A percentile compares a stretch with the other conserved stretches of the same genome.
These are phyloP conservation scores for Chiroxiphia lanceolata DNA, from an alignment of 2,797 vertebrate species.

Conservation along the genomic window DNA sequence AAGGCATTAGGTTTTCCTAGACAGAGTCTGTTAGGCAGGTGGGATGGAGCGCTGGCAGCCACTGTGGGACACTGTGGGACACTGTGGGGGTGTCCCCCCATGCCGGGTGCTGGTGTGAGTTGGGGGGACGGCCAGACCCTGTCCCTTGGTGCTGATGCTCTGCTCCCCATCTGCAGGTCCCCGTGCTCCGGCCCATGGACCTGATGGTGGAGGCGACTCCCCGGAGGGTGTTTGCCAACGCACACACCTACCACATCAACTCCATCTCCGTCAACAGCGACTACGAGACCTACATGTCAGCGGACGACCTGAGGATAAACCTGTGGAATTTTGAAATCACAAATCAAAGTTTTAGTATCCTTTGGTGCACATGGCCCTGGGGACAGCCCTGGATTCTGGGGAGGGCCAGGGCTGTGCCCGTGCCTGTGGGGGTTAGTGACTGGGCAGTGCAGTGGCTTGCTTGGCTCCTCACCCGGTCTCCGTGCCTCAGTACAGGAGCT, in stretches of 20 bases:
- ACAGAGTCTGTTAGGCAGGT: neutral
- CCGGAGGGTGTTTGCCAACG: constrained; percentile 90
- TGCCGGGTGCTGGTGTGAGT: accelerated
- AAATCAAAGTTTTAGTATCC: constrained; percentile 98
- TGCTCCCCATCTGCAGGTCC: constrained; percentile 78
- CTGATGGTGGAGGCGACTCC: constrained; percentile 96
- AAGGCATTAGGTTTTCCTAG: neutral
- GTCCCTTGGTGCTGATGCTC: neutral
- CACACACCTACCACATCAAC: constrained; percentile 97
- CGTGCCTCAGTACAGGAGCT: neutral
- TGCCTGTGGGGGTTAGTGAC: neutral
- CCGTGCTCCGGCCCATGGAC: constrained; percentile 93
- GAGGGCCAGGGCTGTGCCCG: accelerated
- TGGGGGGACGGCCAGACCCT: accelerated
- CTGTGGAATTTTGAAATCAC: constrained; percentile 97
- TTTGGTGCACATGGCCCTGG: constrained; percentile 56
- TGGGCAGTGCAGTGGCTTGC: accelerated
- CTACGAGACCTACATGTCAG: constrained; percentile 96
- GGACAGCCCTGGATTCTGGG: accelerated
- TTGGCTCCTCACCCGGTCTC: accelerated
- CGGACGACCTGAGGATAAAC: constrained; percentile 94
- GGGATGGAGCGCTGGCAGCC: neutral
- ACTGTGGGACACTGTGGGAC: accelerated
- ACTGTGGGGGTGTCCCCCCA: accelerated
- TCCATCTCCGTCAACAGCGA: constrained; percentile 98